phyloP scores from a whole-genome alignment of 92 coral and sea anemone species.

The Diadumene lineata region DNA sequence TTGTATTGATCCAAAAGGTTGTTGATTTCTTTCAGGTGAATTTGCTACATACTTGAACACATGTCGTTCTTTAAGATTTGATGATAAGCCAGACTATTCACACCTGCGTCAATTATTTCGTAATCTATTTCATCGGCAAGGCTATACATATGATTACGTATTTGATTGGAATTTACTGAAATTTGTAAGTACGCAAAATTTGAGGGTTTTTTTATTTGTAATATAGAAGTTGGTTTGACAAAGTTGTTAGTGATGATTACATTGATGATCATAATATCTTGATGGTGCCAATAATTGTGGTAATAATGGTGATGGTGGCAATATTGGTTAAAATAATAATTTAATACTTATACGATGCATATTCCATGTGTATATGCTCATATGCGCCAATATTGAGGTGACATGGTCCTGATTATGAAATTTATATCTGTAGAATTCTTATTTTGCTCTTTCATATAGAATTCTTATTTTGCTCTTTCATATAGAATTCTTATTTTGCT shows the following conservation, averaged over 20 bases:
- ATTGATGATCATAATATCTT: neutral
- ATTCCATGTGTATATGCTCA: too few species aligned
- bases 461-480: too few species aligned
- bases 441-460: too few species aligned
- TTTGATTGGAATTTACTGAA: conserved; percentile 98
- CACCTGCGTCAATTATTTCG: conserved; percentile 94
- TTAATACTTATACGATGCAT: too few species aligned
- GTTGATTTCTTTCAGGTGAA: conserved; percentile 72
- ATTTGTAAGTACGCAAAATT: conserved; percentile 73
- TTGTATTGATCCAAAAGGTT: too few species aligned
- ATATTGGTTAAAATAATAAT: neutral
- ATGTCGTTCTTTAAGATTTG: conserved; percentile 95
- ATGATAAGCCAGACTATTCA: conserved; percentile 99
- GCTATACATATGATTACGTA: conserved; percentile 95
- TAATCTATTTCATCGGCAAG: conserved; percentile 94
- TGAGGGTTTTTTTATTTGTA: neutral
- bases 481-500: too few species aligned
- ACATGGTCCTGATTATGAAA: too few species aligned
- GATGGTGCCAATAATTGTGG: neutral
- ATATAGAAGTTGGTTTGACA: too few species aligned
- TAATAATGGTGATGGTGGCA: neutral
- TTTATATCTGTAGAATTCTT: too few species aligned
- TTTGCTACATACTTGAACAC: conserved; percentile 95
- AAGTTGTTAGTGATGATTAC: neutral
- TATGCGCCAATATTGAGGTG: too few species aligned